These are phyloP conservation scores for Argyrosomus japonicus DNA, from an alignment of 2,113 vertebrate species.

Conservation along the genomic window DNA sequence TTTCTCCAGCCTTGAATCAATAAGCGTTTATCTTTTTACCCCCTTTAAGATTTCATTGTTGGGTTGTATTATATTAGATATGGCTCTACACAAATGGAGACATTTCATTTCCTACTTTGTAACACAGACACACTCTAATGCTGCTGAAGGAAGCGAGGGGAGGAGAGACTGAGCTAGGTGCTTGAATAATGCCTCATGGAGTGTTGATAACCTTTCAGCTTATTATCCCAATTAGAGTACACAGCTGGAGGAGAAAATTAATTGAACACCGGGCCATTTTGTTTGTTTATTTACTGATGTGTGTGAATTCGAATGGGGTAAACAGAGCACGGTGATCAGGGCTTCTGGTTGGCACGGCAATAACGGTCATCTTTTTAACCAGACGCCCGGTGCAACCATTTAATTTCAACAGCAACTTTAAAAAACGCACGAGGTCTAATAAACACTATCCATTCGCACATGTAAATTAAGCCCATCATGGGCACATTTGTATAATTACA, in stretches of 20 bases:
- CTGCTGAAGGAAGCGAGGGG: conserved; percentile 28
- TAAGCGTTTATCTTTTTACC: not conserved
- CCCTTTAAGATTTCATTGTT: not conserved
- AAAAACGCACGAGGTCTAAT: conserved; percentile 15
- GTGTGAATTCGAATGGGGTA: conserved; percentile 66
- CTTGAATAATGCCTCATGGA: conserved; percentile 73
- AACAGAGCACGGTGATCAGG: conserved; percentile 61
- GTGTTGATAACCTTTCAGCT: conserved; percentile 84
- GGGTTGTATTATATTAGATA: not conserved
- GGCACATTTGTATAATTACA: conserved; percentile 26
- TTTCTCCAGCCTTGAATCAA: not conserved
- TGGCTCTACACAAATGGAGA: not conserved
- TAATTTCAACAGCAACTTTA: conserved; percentile 20
- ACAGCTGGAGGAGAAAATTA: conserved; percentile 83
- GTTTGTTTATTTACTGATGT: conserved; percentile 80
- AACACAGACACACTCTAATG: conserved; percentile 20
- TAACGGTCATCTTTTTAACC: conserved; percentile 27
- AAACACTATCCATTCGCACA: not conserved
- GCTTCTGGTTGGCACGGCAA: not conserved
- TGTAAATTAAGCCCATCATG: conserved; percentile 10
- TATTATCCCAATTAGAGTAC: conserved; percentile 84
- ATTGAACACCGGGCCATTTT: conserved; percentile 76
- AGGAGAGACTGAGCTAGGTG: conserved; percentile 59
- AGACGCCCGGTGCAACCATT: conserved; percentile 5
- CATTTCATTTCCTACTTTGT: conserved; percentile 21